phyloP scores from a whole-genome alignment of 1,140 invertebrate species.

The Nymphalis io region DNA sequence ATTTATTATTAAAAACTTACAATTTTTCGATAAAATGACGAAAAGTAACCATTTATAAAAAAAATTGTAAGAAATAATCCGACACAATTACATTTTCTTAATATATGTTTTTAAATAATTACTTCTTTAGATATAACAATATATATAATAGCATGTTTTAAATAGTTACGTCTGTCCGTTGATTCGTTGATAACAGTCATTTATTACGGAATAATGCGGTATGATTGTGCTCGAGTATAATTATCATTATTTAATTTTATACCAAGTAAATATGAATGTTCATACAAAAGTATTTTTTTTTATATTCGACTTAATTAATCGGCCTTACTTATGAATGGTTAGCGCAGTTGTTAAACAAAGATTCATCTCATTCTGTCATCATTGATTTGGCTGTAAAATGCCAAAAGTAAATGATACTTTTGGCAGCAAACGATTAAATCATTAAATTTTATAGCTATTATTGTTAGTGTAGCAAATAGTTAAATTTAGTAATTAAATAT shows the following conservation, averaged over 20 bases:
- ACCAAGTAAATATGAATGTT: not conserved
- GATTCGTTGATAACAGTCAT: constrained; percentile 4
- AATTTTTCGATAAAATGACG: too few relatives aligned
- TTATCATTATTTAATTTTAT: constrained; percentile 7
- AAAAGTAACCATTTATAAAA: too few relatives aligned
- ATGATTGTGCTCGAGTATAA: not conserved
- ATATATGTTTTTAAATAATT: not conserved
- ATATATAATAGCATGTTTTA: not conserved
- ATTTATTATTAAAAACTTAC: too few relatives aligned
- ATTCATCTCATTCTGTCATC: too few relatives aligned
- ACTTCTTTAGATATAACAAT: not conserved
- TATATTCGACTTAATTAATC: not conserved
- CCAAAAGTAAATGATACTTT: too few relatives aligned
- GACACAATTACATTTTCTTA: not conserved
- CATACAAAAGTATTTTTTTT: not conserved
- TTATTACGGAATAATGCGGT: constrained; percentile 1
- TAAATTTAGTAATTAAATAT: not conserved
- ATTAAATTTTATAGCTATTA: too few relatives aligned
- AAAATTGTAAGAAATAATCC: too few relatives aligned
- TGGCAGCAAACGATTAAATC: too few relatives aligned
- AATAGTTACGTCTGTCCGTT: not conserved
- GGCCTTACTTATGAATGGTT: not conserved
- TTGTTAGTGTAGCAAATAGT: too few relatives aligned
- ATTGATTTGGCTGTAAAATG: too few relatives aligned
- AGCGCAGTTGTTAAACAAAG: too few relatives aligned